These are phyloP conservation scores for Pristionchus arcanus DNA, from an alignment of 2,888 invertebrate species.

Conservation along the genomic window DNA sequence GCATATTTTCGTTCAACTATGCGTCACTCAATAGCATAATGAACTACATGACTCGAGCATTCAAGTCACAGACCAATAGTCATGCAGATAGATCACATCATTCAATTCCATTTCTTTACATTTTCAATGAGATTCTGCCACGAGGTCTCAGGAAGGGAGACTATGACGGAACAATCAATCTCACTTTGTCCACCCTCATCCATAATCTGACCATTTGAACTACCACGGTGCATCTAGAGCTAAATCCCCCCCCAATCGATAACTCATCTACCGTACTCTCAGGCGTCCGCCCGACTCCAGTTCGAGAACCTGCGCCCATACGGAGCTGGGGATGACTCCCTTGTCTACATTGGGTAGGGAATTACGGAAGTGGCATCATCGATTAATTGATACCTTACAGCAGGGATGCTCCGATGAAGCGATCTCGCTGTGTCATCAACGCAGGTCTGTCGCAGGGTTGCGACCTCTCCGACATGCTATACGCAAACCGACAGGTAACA, in stretches of 20 bases:
- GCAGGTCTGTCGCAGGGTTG: slow-evolving; percentile 76
- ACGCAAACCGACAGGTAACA: slow-evolving; percentile 68
- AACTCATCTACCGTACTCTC: slow-evolving; percentile 6
- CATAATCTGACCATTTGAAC: not conserved
- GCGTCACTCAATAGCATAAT: not conserved
- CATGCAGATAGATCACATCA: not conserved
- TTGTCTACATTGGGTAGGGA: slow-evolving; percentile 17
- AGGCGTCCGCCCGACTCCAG: slow-evolving; percentile 42
- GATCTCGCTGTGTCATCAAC: slow-evolving; percentile 72
- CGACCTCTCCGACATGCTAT: slow-evolving; percentile 72
- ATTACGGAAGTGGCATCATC: not conserved
- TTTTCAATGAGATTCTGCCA: not conserved
- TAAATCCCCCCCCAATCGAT: not conserved
- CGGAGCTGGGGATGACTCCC: slow-evolving; percentile 22
- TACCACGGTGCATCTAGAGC: not conserved
- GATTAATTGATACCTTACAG: slow-evolving; percentile 37
- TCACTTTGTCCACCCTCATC: not conserved
- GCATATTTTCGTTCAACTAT: not conserved
- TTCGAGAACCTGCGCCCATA: slow-evolving; percentile 39
- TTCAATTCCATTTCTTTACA: not conserved
- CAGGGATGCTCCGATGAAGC: slow-evolving; percentile 61
- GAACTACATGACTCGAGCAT: not conserved
- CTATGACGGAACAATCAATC: not conserved
- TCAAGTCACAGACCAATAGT: not conserved
- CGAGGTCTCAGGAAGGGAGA: not conserved